Evolutionary conservation across 1,140 invertebrate genomes (phyloP), one percentile per base, ranked within the genome.

Genomic region (Bombus pyrosoma): DNA sequence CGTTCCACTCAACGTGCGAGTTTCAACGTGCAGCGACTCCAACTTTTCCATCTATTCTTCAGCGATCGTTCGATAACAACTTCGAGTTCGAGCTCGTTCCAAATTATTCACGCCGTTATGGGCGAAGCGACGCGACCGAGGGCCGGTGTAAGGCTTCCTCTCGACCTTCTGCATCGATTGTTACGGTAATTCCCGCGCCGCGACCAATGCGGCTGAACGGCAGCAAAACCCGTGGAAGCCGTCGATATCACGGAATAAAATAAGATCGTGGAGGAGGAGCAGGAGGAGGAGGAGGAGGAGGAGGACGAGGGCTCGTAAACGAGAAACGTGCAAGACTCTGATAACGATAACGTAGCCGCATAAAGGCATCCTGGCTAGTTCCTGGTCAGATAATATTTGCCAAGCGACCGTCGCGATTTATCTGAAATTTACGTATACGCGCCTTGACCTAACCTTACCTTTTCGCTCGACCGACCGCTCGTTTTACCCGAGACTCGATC

Each of bases 351-450:
- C 15, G 39, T 13, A n/a, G 3, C 39, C 12, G 37, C 5, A 39
- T 43, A 72, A 72, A 39, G 39, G 28, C 6, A 9, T 32, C 6
- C 28, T 71, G 37, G 34, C n/a, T 41, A 72, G 86, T 87, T 88
- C 86, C 87, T 88, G 80, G 76, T 85, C 76, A 66, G 87, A 88
- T 81, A 89, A 47, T 57, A 10, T 34, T 25, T 0, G 10, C 76
- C 77, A 68, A 85, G 66, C 66, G 76, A n/a, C 6, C 71, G 28
- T 62, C 28, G 25, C n/a, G 77, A 43, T 22, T 62, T 71, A 78
- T 78, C 85, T 47, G 41, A 12, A 59, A 83, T 86, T 86, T 43
- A 37, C 22, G 32, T 22, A 37, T 22, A 10, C 34, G 34, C 22
- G 32, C 4, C 25, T n/a, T 13, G 59, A 12, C 59, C 59, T 62